Evolutionary conservation across 2,113 vertebrate genomes (phyloP).

Genomic region (Misgurnus anguillicaudatus): DNA sequence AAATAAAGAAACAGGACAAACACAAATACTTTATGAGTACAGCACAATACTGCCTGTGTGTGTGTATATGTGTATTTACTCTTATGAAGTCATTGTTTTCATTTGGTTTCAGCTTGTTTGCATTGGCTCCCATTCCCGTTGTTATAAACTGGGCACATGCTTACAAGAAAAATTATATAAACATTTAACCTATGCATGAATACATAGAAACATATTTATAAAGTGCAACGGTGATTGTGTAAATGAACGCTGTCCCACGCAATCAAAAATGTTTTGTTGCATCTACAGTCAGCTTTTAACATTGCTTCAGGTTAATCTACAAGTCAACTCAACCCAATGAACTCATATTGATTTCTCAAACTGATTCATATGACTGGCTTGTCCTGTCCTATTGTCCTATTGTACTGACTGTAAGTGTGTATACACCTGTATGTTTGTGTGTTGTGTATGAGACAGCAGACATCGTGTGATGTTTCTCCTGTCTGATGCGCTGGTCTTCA

Average conservation of each 20-base stretch:
- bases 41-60: not conserved
- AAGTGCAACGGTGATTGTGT: not conserved
- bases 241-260: not conserved
- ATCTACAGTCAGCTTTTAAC: too few relatives aligned
- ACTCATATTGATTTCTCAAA: too few relatives aligned
- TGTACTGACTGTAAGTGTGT: too few relatives aligned
- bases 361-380: too few relatives aligned
- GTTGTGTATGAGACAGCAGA: not conserved
- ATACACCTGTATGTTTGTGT: too few relatives aligned
- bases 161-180: not conserved
- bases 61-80: slow-evolving; percentile 17
- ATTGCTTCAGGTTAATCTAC: too few relatives aligned
- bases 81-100: slow-evolving; percentile 32
- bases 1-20: slow-evolving; percentile 49
- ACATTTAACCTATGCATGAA: not conserved
- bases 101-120: not conserved
- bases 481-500: slow-evolving; percentile 45
- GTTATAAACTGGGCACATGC: not conserved
- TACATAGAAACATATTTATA: not conserved
- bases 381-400: too few relatives aligned
- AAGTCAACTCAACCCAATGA: too few relatives aligned
- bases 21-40: slow-evolving; percentile 42
- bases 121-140: not conserved
- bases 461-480: slow-evolving; percentile 45
- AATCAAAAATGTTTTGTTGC: too few relatives aligned